Evolutionary conservation across 2,888 invertebrate species (phyloP).

Genomic region (Azorinus chamasolen): DNA sequence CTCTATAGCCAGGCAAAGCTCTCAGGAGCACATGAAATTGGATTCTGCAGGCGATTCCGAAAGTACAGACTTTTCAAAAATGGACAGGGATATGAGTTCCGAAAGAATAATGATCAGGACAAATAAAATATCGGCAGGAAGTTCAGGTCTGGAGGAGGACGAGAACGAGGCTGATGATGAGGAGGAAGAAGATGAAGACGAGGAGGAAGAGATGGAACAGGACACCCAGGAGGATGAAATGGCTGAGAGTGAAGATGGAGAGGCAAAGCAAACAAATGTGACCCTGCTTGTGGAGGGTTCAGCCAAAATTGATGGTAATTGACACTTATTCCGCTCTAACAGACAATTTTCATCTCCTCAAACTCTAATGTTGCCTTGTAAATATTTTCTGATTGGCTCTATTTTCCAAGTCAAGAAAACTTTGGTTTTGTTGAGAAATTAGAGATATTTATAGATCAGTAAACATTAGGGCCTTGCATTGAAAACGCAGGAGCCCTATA

Average conservation of each 20-base stretch:
- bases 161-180: constrained; percentile 68
- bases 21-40: constrained; percentile 75
- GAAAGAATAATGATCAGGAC: constrained; percentile 69
- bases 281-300: constrained; percentile 36
- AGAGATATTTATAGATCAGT: too few relatives aligned
- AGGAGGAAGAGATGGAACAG: constrained; percentile 50
- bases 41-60: constrained; percentile 80
- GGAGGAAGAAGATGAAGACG: constrained; percentile 56
- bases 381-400: too few relatives aligned
- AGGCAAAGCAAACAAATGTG: constrained; percentile 18
- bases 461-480: too few relatives aligned
- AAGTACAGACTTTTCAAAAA: constrained; percentile 74
- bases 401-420: too few relatives aligned
- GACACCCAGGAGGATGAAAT: constrained; percentile 36
- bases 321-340: not conserved
- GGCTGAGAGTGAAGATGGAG: constrained; percentile 22
- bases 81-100: constrained; percentile 71
- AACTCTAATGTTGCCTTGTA: too few relatives aligned
- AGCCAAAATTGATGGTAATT: constrained; percentile 17
- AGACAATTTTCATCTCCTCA: not conserved
- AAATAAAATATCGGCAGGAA: constrained; percentile 87
- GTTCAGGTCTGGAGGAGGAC: constrained; percentile 82
- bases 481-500: too few relatives aligned
- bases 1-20: constrained; percentile 80
- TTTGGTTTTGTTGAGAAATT: too few relatives aligned